These are phyloP conservation scores for Corvus cornix DNA, from an alignment of 2,113 vertebrate genomes.

Conservation along the genomic window DNA sequence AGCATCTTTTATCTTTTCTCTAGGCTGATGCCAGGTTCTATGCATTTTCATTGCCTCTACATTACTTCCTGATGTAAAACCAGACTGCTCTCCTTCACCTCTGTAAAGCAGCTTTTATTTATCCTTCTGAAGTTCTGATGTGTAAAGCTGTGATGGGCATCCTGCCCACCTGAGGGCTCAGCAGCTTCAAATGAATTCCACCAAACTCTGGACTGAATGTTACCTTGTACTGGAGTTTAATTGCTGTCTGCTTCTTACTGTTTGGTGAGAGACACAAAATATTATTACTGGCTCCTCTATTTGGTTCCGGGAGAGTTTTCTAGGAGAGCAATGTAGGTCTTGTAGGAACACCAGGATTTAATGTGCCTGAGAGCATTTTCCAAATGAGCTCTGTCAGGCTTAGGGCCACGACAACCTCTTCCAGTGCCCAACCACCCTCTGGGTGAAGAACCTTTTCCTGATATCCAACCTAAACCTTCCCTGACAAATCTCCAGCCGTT, in stretches of 20 bases:
- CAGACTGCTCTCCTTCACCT: not conserved
- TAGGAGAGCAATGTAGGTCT: not conserved
- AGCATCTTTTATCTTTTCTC: not conserved
- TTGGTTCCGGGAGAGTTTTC: not conserved
- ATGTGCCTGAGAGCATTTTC: not conserved
- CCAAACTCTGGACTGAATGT: not conserved
- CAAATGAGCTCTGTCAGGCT: not conserved
- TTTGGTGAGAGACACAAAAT: not conserved
- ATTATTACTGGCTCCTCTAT: not conserved
- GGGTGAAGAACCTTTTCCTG: not conserved
- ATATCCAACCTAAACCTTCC: not conserved
- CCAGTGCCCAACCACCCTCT: not conserved
- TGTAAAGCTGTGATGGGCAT: not conserved
- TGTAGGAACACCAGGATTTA: not conserved
- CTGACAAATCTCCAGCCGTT: not conserved
- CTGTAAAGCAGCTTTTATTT: not conserved
- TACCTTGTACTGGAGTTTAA: not conserved
- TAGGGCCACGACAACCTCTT: not conserved
- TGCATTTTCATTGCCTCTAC: not conserved
- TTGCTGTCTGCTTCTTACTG: not conserved
- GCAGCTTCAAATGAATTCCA: not conserved
- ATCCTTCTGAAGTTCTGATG: not conserved
- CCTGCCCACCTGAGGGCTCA: not conserved
- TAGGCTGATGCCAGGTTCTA: not conserved
- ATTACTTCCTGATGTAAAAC: not conserved